phyloP scores from a whole-genome alignment of 2,888 invertebrate species.

The Melanchra persicariae region DNA sequence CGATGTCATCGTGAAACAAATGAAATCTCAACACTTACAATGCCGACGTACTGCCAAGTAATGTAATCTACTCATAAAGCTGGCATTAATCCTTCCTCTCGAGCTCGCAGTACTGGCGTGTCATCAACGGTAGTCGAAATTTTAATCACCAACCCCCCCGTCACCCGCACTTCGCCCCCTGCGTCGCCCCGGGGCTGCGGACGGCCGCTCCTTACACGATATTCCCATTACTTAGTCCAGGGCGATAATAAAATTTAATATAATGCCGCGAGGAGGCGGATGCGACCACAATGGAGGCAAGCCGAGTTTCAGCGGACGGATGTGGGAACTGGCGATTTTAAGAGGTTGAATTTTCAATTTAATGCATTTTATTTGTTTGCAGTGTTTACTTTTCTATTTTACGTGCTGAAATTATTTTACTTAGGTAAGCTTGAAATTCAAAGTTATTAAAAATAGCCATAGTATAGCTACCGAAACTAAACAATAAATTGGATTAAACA shows the following conservation, averaged over 20 bases:
- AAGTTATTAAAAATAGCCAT: not conserved
- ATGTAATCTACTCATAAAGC: slow-evolving; percentile 89
- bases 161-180: slow-evolving; percentile 65
- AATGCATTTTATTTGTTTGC: slow-evolving; percentile 40
- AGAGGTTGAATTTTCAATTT: slow-evolving; percentile 60
- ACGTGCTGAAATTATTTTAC: no score
- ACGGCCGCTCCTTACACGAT: slow-evolving; percentile 90
- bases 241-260: slow-evolving; percentile 91
- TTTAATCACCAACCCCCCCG: slow-evolving; percentile 84
- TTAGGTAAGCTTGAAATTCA: no score
- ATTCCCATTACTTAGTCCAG: slow-evolving; percentile 91
- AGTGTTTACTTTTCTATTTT: slow-evolving; percentile 4
- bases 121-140: slow-evolving; percentile 90
- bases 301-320: slow-evolving; percentile 68
- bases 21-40: slow-evolving; percentile 80
- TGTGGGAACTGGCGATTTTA: slow-evolving; percentile 67
- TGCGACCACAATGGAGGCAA: slow-evolving; percentile 82
- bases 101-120: slow-evolving; percentile 86
- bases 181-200: slow-evolving; percentile 83
- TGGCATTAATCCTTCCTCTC: slow-evolving; percentile 88
- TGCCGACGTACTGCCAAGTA: slow-evolving; percentile 80
- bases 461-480: not conserved
- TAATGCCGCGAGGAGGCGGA: slow-evolving; percentile 87
- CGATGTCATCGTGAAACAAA: slow-evolving; percentile 67
- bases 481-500: not conserved